Base-by-base conservation (phyloP, 2,797 vertebrate genomes). In the Girardinus metallicus region DNA sequence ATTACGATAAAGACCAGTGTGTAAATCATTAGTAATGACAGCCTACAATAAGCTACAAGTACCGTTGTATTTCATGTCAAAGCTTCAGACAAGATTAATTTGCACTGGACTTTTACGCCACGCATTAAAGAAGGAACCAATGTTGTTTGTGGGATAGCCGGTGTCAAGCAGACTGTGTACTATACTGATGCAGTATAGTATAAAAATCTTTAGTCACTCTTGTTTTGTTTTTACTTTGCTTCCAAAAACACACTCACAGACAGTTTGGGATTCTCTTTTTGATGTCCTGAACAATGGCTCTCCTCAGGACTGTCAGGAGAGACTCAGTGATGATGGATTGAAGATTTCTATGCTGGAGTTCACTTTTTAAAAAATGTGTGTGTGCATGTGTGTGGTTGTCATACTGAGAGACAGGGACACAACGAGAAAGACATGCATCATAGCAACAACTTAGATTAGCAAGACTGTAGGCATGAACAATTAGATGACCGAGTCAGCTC, bases 401-500 rank as follows among this genome's bases (percentile, higher is more conserved):
- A 31, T 21, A 79, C 23, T 39, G 44, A 36, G 46, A 80, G 75
- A 78, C 75, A 43, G 74, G 44, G 76, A 74, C 34, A 77, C 44
- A 29, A 29, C n/a, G 34, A 81, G 80, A 83, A 78, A 21, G 74
- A 43, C 72, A 78, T 47, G 66, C 60, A 57, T 73, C 71, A 74
- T 60, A 77, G 43, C 39, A 44, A 46, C 68, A 53, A 76, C 16
- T 34, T 64, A 74, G 73, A 73, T 80, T 74, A 80, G 29, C 57
- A 60, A 39, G 83, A 49, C 75, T 73, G 70, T 44, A 75, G 44
- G 80, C 88, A 75, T 21, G 34, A 70, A 78, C 83, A 78, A 78
- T 89, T 82, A 86, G 51, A 76, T 5, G 12, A 46, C 60, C 74
- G 75, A 85, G 74, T 85, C 83, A 75, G 62, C 72, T 78, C 55